phyloP scores from a whole-genome alignment of 2,797 vertebrate species.

The Sebastes diploproa region DNA sequence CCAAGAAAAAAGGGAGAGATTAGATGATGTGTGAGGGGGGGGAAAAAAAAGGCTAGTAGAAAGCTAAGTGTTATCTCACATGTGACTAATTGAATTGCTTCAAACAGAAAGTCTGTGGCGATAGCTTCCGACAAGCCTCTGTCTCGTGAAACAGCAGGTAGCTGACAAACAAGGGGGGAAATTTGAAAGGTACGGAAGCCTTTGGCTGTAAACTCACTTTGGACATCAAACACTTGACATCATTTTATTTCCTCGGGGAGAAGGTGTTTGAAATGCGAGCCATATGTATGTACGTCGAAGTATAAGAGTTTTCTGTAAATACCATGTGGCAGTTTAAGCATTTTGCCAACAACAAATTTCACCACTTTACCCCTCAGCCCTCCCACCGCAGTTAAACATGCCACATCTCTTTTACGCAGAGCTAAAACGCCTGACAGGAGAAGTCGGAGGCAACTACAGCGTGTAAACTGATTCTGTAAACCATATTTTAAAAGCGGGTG shows the following conservation, averaged over 20 bases:
- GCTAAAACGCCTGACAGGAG: constrained; percentile 45
- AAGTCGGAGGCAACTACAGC: constrained; percentile 27
- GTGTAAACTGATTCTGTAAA: constrained; percentile 73
- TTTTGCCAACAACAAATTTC: constrained; percentile 61
- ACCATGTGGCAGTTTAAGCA: constrained; percentile 65
- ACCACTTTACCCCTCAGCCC: constrained; percentile 32
- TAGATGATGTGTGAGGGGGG: constrained; percentile 61
- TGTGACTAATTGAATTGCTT: constrained; percentile 83
- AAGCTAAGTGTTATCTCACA: constrained; percentile 77
- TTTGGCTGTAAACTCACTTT: constrained; percentile 84
- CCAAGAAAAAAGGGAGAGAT: constrained; percentile 50
- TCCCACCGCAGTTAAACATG: constrained; percentile 38
- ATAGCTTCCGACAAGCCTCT: constrained; percentile 82
- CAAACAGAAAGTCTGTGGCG: constrained; percentile 79
- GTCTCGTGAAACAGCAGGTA: constrained; percentile 87
- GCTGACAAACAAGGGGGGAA: constrained; percentile 82
- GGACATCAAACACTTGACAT: constrained; percentile 86
- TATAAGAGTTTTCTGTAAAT: constrained; percentile 59
- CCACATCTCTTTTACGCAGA: constrained; percentile 44
- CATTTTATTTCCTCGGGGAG: constrained; percentile 78
- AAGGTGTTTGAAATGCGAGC: constrained; percentile 75
- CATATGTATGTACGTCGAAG: constrained; percentile 75
- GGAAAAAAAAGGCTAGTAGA: constrained; percentile 57
- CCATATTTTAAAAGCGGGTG: constrained; percentile 74
- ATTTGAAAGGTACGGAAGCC: constrained; percentile 81